Conservation (phyloP, 2,797 vertebrate species). For the Champsocephalus gunnari region DNA sequence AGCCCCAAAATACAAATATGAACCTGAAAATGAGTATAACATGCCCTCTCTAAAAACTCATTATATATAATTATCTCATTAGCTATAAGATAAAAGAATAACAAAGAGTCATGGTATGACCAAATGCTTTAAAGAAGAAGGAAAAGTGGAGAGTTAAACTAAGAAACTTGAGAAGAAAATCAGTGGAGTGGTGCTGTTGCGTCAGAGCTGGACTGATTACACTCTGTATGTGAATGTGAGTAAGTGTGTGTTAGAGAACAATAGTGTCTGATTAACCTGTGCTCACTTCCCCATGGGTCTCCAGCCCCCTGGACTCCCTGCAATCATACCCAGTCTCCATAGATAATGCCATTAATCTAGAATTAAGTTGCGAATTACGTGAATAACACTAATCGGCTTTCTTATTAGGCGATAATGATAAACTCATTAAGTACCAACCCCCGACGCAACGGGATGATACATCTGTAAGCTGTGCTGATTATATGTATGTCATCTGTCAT, state of each 20-base stretch:
- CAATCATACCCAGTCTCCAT: constrained; percentile 55
- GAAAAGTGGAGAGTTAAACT: neutral
- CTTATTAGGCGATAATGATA: constrained; percentile 38
- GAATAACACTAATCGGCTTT: constrained; percentile 61
- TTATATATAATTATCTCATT: constrained; percentile 12
- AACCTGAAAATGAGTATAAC: no score
- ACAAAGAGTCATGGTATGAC: neutral
- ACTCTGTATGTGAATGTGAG: neutral
- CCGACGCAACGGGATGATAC: constrained; percentile 15
- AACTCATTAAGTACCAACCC: constrained; percentile 40
- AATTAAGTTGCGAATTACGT: constrained; percentile 56
- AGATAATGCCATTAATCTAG: constrained; percentile 47
- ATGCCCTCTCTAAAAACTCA: neutral
- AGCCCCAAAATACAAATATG: no score
- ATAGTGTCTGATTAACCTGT: constrained; percentile 69
- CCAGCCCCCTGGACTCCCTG: constrained; percentile 33
- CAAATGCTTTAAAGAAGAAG: neutral
- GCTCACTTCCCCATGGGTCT: constrained; percentile 39
- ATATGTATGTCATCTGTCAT: constrained; percentile 23
- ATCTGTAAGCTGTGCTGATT: constrained; percentile 30
- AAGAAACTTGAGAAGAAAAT: constrained; percentile 25
- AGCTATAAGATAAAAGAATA: neutral
- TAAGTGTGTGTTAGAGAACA: constrained; percentile 52
- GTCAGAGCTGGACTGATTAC: constrained; percentile 53
- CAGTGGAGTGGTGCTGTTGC: constrained; percentile 25